Conservation (phyloP, 2,113 vertebrate species). For the Charadrius vociferus region DNA sequence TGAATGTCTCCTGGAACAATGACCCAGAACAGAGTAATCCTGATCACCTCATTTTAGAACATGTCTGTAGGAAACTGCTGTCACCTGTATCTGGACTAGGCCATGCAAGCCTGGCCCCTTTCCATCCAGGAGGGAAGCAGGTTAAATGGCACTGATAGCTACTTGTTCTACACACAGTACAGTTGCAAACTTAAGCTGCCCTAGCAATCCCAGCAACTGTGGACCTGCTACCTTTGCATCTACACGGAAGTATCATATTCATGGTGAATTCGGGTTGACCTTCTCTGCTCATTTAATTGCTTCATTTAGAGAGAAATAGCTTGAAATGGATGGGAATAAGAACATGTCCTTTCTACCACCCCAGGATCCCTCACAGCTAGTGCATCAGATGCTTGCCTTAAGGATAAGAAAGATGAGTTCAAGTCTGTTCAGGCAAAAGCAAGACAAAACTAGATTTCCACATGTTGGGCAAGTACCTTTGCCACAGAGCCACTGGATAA, state of each 20-base stretch:
- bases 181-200: background rate
- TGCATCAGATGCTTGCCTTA: background rate
- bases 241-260: background rate
- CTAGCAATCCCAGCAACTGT: background rate
- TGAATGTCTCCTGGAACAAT: background rate
- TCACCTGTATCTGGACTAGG: background rate
- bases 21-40: background rate
- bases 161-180: background rate
- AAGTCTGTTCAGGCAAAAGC: background rate
- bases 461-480: background rate
- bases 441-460: background rate
- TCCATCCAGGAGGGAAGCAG: background rate
- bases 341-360: background rate
- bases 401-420: background rate
- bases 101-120: background rate
- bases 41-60: background rate
- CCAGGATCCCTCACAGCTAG: background rate
- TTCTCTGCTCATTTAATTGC: background rate
- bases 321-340: background rate
- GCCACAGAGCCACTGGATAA: background rate
- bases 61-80: background rate
- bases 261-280: background rate
- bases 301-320: background rate
- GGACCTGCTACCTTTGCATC: background rate
- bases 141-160: background rate